Percentiles rank a stretch among this genome's conserved stretches.
Evolutionary conservation across 2,888 invertebrate genomes (phyloP).

Genomic region (Pseudoips prasinana): DNA sequence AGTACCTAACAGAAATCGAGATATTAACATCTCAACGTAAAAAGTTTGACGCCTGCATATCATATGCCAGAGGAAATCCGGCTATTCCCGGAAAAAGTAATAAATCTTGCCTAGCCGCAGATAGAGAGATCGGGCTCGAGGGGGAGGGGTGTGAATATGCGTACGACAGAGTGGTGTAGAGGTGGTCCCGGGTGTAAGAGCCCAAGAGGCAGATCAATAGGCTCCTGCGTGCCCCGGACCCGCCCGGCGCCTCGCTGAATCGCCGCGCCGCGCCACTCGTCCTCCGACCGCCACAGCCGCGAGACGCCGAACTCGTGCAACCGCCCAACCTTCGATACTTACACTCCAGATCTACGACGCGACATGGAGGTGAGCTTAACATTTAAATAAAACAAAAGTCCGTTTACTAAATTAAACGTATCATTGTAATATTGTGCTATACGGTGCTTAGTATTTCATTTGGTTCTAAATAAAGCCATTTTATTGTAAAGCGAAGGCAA

Average conservation of each 20-base stretch:
- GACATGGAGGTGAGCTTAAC: slow-evolving; percentile 48
- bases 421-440: too few relatives aligned
- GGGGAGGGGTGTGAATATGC: slow-evolving; percentile 43
- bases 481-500: slow-evolving; percentile 18
- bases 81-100: slow-evolving; percentile 66
- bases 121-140: slow-evolving; percentile 43
- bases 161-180: slow-evolving; percentile 44
- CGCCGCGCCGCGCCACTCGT: slow-evolving; percentile 34
- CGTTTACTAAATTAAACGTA: too few relatives aligned
- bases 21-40: too few relatives aligned
- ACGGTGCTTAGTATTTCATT: too few relatives aligned
- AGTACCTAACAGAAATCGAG: too few relatives aligned
- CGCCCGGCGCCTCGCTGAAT: slow-evolving; percentile 24
- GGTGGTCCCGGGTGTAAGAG: slow-evolving; percentile 55
- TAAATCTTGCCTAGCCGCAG: slow-evolving; percentile 67
- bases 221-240: slow-evolving; percentile 45
- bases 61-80: slow-evolving; percentile 51
- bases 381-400: too few relatives aligned
- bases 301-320: slow-evolving; percentile 16
- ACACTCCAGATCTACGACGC: slow-evolving; percentile 13
- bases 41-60: too few relatives aligned
- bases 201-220: slow-evolving; percentile 68
- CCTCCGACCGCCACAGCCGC: slow-evolving; percentile 20
- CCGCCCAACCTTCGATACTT: slow-evolving; percentile 7
- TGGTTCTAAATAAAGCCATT: neutral